phyloP scores from a whole-genome alignment of 2,888 invertebrate genomes.

The Philhelius pedissequus region DNA sequence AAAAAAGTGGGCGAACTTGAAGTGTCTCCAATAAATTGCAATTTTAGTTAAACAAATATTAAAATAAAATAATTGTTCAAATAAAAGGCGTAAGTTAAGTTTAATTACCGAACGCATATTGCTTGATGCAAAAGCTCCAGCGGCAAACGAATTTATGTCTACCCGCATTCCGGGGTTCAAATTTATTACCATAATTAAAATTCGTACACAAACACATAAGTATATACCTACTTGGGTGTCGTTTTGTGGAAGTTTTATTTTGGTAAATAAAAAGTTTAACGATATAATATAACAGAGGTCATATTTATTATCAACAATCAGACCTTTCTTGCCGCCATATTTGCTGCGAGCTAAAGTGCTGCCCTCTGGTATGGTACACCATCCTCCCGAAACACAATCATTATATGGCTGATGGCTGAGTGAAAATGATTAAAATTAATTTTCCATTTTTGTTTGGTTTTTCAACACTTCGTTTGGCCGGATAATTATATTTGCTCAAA shows the following conservation, averaged over 20 bases:
- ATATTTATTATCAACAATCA: background rate
- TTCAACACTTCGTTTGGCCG: background rate
- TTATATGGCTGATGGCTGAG: background rate
- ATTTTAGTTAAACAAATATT: constrained; percentile 35
- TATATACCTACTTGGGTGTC: background rate
- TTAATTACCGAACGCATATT: background rate
- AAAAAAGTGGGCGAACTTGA: constrained; percentile 53
- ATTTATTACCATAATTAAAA: constrained; percentile 33
- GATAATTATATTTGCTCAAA: constrained; percentile 38
- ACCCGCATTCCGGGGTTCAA: background rate
- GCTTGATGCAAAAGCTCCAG: background rate
- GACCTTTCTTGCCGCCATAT: background rate
- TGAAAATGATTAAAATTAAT: constrained; percentile 46
- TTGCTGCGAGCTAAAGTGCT: background rate
- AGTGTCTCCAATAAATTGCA: constrained; percentile 37
- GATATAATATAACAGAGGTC: background rate
- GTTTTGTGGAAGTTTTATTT: constrained; percentile 27
- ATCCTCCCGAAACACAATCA: background rate
- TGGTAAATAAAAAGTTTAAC: constrained; percentile 23
- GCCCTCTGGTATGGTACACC: background rate
- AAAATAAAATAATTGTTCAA: background rate
- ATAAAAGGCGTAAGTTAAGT: constrained; percentile 3
- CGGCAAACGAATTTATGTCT: background rate
- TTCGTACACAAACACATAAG: too few relatives aligned
- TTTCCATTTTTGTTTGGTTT: constrained; percentile 4